Evolutionary conservation across 30 jellyfish, hydroid and myxozoan genomes (phyloP).

Genomic region (Aurelia sp.): DNA sequence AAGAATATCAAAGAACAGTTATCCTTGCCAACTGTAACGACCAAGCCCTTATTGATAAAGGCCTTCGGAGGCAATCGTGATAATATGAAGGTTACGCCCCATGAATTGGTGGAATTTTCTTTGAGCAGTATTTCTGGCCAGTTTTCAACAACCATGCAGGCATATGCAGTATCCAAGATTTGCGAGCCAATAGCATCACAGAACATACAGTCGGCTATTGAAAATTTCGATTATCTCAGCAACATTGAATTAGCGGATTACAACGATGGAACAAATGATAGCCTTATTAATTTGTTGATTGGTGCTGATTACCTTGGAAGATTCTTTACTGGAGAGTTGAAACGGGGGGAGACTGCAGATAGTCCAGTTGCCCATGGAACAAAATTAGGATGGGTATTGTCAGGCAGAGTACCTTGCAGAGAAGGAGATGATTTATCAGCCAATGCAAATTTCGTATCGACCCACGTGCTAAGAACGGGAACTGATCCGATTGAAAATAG

Average conservation of each 20-base stretch:
- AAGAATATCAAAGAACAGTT: background rate
- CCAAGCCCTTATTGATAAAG: background rate
- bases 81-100: background rate
- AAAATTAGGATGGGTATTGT: slow-evolving; percentile 15
- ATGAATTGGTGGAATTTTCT: background rate
- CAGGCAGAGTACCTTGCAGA: slow-evolving; percentile 36
- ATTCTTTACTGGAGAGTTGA: slow-evolving; percentile 18
- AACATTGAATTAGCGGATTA: slow-evolving; percentile 28
- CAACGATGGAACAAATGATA: background rate
- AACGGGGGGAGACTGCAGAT: slow-evolving; percentile 23
- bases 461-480: slow-evolving; percentile 24
- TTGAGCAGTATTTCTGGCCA: background rate
- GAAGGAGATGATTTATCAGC: background rate
- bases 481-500: background rate
- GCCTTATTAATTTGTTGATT: slow-evolving; percentile 2
- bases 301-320: background rate
- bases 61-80: slow-evolving; percentile 1
- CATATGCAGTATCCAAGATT: background rate
- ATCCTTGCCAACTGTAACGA: background rate
- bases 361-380: slow-evolving; percentile 22
- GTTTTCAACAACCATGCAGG: background rate
- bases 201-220: background rate
- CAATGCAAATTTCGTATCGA: slow-evolving; percentile 8
- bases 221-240: slow-evolving; percentile 5
- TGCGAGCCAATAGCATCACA: background rate